Conservation (phyloP, 2,888 invertebrate species). For the Lycocerus yunnanus region DNA sequence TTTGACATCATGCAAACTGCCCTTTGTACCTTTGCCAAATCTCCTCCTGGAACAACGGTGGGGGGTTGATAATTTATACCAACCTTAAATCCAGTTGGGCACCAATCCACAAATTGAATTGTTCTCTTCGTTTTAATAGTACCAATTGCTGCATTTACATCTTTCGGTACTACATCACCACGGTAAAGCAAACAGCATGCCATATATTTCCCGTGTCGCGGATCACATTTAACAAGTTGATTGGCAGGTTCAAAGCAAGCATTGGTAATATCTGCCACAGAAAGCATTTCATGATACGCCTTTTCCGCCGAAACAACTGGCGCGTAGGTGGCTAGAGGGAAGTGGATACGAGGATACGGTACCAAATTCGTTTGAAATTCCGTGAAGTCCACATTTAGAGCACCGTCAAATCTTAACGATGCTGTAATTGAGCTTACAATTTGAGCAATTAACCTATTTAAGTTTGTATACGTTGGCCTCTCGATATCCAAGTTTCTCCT, state of each 20-base stretch:
- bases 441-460: conserved; percentile 68
- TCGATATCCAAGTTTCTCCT: conserved; percentile 35
- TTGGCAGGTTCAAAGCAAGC: not conserved
- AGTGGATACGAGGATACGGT: conserved; percentile 64
- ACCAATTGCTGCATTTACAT: conserved; percentile 90
- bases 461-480: conserved; percentile 66
- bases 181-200: not conserved
- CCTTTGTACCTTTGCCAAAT: conserved; percentile 89
- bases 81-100: conserved; percentile 79
- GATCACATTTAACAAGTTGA: not conserved
- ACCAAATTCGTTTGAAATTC: conserved; percentile 94
- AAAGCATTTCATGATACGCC: not conserved
- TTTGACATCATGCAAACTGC: conserved; percentile 97
- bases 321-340: not conserved
- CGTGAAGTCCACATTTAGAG: conserved; percentile 89
- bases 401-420: conserved; percentile 89
- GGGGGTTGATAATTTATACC: conserved; percentile 90
- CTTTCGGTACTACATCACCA: conserved; percentile 59
- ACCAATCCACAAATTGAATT: conserved; percentile 90
- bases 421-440: conserved; percentile 92
- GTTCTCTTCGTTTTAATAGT: conserved; percentile 91
- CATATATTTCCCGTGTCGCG: not conserved
- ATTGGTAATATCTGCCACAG: not conserved
- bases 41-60: conserved; percentile 89
- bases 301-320: not conserved